Evolutionary conservation across 2,113 vertebrate species (phyloP).

Genomic region (Sylvia atricapilla): DNA sequence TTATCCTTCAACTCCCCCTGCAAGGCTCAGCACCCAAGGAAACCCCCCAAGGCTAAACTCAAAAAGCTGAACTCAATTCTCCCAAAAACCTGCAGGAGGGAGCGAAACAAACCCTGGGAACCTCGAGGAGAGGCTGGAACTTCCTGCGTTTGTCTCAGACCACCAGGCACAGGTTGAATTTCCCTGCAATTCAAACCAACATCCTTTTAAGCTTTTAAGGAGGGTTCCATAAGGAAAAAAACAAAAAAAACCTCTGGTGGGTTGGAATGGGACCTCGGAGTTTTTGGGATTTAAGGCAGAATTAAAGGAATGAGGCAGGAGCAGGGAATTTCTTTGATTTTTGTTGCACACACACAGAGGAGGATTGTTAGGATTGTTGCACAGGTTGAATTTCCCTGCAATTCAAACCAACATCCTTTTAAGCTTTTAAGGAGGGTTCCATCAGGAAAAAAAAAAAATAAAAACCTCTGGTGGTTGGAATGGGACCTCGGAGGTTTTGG

Average conservation of each 20-base stretch:
- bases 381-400: background rate
- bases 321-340: too few relatives aligned
- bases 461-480: background rate
- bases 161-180: background rate
- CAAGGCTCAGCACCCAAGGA: background rate
- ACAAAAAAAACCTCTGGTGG: background rate
- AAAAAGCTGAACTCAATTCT: background rate
- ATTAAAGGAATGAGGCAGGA: too few relatives aligned
- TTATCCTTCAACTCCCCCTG: background rate
- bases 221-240: background rate
- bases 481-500: accelerated
- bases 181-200: background rate
- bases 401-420: too few relatives aligned
- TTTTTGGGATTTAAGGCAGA: background rate
- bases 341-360: background rate
- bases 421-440: background rate
- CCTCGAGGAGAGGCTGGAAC: background rate
- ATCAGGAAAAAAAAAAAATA: background rate
- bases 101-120: background rate
- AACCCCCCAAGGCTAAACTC: background rate
- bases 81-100: background rate
- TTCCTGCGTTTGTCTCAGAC: background rate
- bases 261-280: accelerated
- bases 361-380: too few relatives aligned
- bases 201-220: background rate